Evolutionary conservation across 2,113 vertebrate species (phyloP).

Genomic region (Oryctolagus cuniculus): DNA sequence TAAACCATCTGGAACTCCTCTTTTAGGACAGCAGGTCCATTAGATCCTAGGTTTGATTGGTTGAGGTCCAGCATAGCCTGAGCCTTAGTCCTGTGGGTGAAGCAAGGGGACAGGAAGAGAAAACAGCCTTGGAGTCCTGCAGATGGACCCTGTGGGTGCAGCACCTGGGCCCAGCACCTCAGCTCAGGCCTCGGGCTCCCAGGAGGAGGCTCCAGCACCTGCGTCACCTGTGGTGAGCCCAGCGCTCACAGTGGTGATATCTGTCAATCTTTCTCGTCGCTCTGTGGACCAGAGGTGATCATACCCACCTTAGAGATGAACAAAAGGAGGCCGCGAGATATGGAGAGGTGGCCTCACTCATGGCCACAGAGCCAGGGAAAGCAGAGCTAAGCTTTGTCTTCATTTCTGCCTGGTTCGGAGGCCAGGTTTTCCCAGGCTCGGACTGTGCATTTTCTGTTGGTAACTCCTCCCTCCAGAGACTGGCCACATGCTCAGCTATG

Average conservation of each 20-base stretch:
- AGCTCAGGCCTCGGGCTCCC: not conserved
- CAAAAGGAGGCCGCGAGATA: not conserved
- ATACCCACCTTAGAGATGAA: too few relatives aligned
- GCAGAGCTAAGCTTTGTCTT: not conserved
- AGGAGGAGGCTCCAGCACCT: not conserved
- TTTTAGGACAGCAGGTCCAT: not conserved
- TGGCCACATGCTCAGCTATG: not conserved
- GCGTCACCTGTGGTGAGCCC: not conserved
- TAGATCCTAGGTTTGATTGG: not conserved
- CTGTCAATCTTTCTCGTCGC: not conserved
- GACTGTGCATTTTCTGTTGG: not conserved
- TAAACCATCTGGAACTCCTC: not conserved
- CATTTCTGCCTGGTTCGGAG: not conserved
- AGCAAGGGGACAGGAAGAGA: not conserved
- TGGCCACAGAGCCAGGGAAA: not conserved
- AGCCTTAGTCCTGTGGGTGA: not conserved
- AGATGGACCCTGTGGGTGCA: not conserved
- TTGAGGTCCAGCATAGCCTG: not conserved
- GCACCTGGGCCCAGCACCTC: too few relatives aligned
- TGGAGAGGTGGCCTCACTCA: not conserved
- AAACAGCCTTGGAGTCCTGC: not conserved
- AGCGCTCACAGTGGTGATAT: accelerated
- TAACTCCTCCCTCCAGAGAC: not conserved
- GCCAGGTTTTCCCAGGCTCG: not conserved
- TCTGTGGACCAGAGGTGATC: not conserved